Conservation (phyloP, 2,797 vertebrate genomes). For the Meriones psammophilus region DNA sequence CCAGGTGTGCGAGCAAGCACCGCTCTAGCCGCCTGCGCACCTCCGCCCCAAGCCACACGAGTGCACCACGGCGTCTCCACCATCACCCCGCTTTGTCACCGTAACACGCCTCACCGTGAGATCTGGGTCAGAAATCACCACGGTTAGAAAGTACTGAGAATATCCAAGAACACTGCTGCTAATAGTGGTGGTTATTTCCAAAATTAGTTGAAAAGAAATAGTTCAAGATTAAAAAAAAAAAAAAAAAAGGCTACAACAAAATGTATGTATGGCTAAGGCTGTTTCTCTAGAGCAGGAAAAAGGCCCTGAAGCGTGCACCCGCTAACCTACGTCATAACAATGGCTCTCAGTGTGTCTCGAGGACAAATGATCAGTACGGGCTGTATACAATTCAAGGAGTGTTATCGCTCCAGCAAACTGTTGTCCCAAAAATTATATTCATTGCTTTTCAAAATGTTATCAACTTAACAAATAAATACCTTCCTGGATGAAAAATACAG, state of each 20-base stretch:
- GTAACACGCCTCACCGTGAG: slow-evolving; percentile 46
- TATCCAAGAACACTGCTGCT: slow-evolving; percentile 51
- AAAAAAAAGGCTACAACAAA: slow-evolving; percentile 74
- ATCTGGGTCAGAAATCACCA: not conserved
- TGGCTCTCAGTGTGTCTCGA: slow-evolving; percentile 88
- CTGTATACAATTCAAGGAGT: slow-evolving; percentile 91
- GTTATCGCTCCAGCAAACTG: slow-evolving; percentile 94
- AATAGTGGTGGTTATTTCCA: not conserved
- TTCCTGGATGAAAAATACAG: slow-evolving; percentile 91
- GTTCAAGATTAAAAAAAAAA: slow-evolving; percentile 49
- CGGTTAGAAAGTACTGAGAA: slow-evolving; percentile 29
- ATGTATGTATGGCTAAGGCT: slow-evolving; percentile 75
- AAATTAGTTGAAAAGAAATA: slow-evolving; percentile 59
- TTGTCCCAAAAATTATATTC: slow-evolving; percentile 95
- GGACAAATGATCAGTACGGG: slow-evolving; percentile 92
- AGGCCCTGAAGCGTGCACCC: slow-evolving; percentile 89
- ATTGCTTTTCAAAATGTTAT: slow-evolving; percentile 96
- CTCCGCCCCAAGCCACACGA: not conserved
- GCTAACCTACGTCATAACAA: slow-evolving; percentile 89
- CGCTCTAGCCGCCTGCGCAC: fast-evolving
- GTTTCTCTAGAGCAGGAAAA: slow-evolving; percentile 86
- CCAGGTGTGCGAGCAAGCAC: not conserved
- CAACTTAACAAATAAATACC: slow-evolving; percentile 96
- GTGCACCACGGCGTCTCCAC: not conserved
- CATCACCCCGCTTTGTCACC: not conserved